Evolutionary conservation across 2,888 invertebrate species (phyloP).

Genomic region (Hirtodrosophila cameraria): DNA sequence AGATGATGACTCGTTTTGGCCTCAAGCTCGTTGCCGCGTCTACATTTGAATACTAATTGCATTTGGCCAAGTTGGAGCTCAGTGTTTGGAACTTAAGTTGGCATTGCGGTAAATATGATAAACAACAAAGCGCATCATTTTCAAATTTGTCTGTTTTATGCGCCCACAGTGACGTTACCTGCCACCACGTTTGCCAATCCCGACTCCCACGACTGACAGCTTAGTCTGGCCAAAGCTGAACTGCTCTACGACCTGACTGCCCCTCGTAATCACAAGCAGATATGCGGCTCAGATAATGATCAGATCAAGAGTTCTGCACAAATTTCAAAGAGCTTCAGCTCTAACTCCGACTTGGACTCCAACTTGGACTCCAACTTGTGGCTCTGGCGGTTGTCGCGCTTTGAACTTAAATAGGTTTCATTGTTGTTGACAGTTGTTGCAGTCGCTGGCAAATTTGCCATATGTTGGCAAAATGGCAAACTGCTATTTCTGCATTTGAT

Average conservation of each 20-base stretch:
- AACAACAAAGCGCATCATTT: conserved; percentile 81
- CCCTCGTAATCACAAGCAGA: conserved; percentile 62
- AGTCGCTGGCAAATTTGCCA: conserved; percentile 70
- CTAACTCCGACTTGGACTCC: conserved; percentile 10
- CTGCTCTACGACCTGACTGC: conserved; percentile 23
- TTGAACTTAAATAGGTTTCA: conserved; percentile 74
- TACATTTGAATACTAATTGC: conserved; percentile 79
- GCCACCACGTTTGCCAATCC: conserved; percentile 61
- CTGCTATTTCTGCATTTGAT: conserved; percentile 50
- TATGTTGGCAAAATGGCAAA: conserved; percentile 72
- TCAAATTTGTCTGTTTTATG: conserved; percentile 77
- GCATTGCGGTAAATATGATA: conserved; percentile 78
- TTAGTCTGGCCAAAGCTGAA: background rate
- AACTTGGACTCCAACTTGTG: conserved; percentile 28
- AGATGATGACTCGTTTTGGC: conserved; percentile 77
- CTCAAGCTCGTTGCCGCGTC: conserved; percentile 69
- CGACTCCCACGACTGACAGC: conserved; percentile 71
- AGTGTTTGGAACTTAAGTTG: background rate
- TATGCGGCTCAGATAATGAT: conserved; percentile 73
- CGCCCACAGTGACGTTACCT: conserved; percentile 63
- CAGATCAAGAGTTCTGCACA: conserved; percentile 34
- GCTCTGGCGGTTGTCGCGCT: conserved; percentile 72
- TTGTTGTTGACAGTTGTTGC: conserved; percentile 51
- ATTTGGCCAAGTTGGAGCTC: conserved; percentile 54
- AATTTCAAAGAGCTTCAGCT: conserved; percentile 1